Evolutionary conservation across 64 coral and sea anemone species (phyloP).

Genomic region (Actinia equina): DNA sequence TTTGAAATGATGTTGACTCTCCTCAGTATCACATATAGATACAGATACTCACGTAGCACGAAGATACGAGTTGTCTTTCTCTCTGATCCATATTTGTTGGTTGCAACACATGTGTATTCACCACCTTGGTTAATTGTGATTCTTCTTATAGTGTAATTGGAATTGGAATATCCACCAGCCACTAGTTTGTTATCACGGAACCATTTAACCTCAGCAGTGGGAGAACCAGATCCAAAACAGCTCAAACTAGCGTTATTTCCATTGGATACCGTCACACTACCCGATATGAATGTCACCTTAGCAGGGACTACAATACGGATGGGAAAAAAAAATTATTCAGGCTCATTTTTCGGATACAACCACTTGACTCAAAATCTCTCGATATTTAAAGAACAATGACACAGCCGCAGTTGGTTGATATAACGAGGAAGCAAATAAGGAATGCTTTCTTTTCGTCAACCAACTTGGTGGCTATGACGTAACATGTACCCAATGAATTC

Average conservation of each 20-base stretch:
- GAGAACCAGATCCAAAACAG: neutral
- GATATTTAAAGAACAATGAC: no score
- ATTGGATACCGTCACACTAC: constrained; percentile 24
- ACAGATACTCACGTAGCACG: constrained; percentile 40
- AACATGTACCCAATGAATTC: no score
- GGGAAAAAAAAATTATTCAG: neutral
- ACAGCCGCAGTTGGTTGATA: no score
- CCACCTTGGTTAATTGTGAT: constrained; percentile 10
- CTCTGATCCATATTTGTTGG: constrained; percentile 37
- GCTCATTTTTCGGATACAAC: no score
- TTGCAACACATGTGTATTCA: constrained; percentile 39
- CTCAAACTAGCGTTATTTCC: neutral
- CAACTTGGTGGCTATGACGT: no score
- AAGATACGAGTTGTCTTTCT: constrained; percentile 21
- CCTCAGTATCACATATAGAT: neutral
- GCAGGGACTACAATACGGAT: constrained; percentile 41
- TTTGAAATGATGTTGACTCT: no score
- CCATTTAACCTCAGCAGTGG: neutral
- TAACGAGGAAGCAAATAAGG: no score
- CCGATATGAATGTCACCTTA: constrained; percentile 36
- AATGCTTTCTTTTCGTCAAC: no score
- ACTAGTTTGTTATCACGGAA: neutral
- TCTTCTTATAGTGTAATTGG: constrained; percentile 33
- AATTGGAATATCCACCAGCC: neutral
- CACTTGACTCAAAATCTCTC: no score